Evolutionary conservation across 1,140 invertebrate species (phyloP).

Genomic region (Melipona quadrifasciata): DNA sequence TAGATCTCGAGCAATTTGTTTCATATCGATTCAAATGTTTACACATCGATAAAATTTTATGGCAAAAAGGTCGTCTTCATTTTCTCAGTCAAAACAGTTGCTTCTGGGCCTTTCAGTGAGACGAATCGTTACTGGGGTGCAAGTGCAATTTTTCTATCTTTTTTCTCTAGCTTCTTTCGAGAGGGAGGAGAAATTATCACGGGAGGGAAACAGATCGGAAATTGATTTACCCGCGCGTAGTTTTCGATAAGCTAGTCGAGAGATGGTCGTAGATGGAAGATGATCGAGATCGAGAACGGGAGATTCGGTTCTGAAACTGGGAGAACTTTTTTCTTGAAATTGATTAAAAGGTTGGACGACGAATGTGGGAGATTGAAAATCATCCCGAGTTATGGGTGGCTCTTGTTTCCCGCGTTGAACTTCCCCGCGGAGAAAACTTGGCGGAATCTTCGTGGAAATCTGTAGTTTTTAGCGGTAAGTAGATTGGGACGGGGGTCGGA

Average conservation of each 20-base stretch:
- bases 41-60: too few species aligned
- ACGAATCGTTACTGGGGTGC: too few species aligned
- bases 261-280: background rate
- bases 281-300: too few species aligned
- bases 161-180: background rate
- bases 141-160: too few species aligned
- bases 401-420: background rate
- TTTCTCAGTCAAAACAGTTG: too few species aligned
- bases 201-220: background rate
- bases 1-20: too few species aligned
- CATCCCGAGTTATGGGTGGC: too few species aligned
- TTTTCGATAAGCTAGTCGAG: background rate
- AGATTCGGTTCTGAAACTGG: background rate
- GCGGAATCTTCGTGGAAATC: background rate
- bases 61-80: too few species aligned
- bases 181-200: background rate
- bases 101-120: too few species aligned
- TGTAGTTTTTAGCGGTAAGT: background rate
- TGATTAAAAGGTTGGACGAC: background rate
- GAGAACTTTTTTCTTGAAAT: background rate
- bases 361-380: background rate
- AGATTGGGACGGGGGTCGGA: background rate
- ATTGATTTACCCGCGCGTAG: background rate
- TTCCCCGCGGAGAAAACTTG: background rate
- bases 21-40: too few species aligned